These are phyloP conservation scores for Idaea biselata DNA, from an alignment of 2,888 invertebrate genomes.

Conservation along the genomic window DNA sequence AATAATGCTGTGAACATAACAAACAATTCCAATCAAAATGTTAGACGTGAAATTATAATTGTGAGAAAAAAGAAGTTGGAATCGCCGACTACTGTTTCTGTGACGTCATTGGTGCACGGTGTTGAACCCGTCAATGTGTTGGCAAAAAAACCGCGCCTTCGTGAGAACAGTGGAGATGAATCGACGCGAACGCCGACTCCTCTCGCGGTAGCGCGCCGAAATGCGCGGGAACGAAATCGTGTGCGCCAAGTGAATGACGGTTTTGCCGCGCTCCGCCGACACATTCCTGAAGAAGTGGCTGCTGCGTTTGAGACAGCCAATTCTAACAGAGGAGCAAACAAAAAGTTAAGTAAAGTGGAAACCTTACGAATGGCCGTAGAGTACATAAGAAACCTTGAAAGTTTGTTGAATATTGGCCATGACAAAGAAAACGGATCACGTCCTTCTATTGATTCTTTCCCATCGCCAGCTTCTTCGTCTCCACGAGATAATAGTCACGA, in stretches of 20 bases:
- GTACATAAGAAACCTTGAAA: conserved; percentile 91
- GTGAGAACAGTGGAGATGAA: conserved; percentile 71
- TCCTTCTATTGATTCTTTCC: conserved; percentile 72
- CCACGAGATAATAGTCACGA: conserved; percentile 77
- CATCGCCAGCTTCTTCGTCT: conserved; percentile 76
- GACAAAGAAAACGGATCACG: conserved; percentile 72
- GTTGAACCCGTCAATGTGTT: conserved; percentile 51
- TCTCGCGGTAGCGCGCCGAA: conserved; percentile 91
- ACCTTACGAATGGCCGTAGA: conserved; percentile 94
- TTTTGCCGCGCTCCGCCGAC: conserved; percentile 91
- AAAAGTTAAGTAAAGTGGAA: conserved; percentile 93
- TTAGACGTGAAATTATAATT: conserved; percentile 76
- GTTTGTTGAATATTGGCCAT: conserved; percentile 85
- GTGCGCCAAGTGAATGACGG: conserved; percentile 96
- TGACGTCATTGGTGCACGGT: conserved; percentile 67
- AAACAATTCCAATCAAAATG: conserved; percentile 60
- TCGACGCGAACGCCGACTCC: conserved; percentile 83
- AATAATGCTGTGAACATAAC: conserved; percentile 81
- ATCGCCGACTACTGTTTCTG: conserved; percentile 63
- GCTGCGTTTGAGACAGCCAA: conserved; percentile 84
- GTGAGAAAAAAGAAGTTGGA: conserved; percentile 76
- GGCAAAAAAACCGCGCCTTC: conserved; percentile 59
- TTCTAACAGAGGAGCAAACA: conserved; percentile 83
- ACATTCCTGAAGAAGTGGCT: conserved; percentile 91
- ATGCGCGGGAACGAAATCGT: conserved; percentile 95